Percentiles rank a stretch among this genome's conserved stretches.
phyloP scores from a whole-genome alignment of 2,888 invertebrate genomes.

The Diarsia dahlii region DNA sequence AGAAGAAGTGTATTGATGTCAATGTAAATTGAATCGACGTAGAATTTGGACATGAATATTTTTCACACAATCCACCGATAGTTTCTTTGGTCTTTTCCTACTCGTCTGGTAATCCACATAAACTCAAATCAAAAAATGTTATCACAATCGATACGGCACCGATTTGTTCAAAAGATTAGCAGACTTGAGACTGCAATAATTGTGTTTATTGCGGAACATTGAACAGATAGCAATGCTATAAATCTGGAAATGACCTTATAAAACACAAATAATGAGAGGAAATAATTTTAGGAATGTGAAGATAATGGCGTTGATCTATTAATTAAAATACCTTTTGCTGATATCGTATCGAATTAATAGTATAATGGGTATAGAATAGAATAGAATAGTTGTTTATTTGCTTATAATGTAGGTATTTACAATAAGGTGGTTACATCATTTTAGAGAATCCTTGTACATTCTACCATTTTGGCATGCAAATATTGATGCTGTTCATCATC shows the following conservation, averaged over 20 bases:
- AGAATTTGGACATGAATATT: neutral
- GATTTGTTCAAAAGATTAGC: slow-evolving; percentile 14
- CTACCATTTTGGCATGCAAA: no score
- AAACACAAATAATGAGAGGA: slow-evolving; percentile 26
- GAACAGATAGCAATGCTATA: slow-evolving; percentile 21
- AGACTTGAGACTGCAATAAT: slow-evolving; percentile 11
- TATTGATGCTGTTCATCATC: no score
- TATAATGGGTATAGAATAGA: no score
- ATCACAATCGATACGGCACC: slow-evolving; percentile 12
- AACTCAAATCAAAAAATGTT: neutral
- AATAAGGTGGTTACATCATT: no score
- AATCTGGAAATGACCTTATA: slow-evolving; percentile 33
- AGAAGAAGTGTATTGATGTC: neutral
- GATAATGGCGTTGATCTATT: slow-evolving; percentile 16
- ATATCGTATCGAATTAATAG: neutral
- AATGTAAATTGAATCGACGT: neutral
- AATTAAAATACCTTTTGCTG: slow-evolving; percentile 15
- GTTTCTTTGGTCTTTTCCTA: neutral
- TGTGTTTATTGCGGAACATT: slow-evolving; percentile 27
- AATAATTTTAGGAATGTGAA: slow-evolving; percentile 14
- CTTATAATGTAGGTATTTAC: no score
- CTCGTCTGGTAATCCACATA: neutral
- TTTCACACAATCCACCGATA: neutral
- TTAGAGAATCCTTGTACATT: no score
- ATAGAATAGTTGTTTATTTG: no score